Conservation (phyloP, 1,140 invertebrate genomes). For the Apis cerana region DNA sequence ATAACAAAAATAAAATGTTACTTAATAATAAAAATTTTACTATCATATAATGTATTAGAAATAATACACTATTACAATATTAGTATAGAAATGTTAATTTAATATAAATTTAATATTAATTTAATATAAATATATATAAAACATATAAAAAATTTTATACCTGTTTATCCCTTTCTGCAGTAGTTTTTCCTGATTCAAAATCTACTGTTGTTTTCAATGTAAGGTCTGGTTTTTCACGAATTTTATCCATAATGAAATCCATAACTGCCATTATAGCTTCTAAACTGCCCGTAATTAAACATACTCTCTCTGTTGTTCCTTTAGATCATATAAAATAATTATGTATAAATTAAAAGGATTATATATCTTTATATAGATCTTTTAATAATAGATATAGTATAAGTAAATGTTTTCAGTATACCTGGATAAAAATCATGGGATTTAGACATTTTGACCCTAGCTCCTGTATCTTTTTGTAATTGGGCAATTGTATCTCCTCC, state of each 20-base stretch:
- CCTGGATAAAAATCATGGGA: slow-evolving; percentile 99
- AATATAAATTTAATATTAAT: too few species aligned
- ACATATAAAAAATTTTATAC: slow-evolving; percentile 60
- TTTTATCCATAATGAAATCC: slow-evolving; percentile 99
- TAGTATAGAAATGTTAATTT: too few species aligned
- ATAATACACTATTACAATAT: too few species aligned
- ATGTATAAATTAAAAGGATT: background rate
- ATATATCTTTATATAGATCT: background rate
- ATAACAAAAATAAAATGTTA: background rate
- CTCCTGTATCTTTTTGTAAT: slow-evolving; percentile 96
- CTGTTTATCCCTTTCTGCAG: slow-evolving; percentile 91
- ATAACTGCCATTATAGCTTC: slow-evolving; percentile 96
- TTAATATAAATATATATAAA: background rate
- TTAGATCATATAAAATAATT: slow-evolving; percentile 59
- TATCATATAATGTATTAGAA: background rate
- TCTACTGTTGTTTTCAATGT: slow-evolving; percentile 88
- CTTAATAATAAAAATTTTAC: background rate
- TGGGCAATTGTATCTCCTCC: slow-evolving; percentile 98
- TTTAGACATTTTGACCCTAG: slow-evolving; percentile 99
- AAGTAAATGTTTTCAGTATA: slow-evolving; percentile 73
- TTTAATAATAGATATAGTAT: background rate
- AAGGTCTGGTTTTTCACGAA: slow-evolving; percentile 97
- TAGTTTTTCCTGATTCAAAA: slow-evolving; percentile 86
- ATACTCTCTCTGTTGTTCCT: slow-evolving; percentile 98
- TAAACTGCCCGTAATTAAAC: slow-evolving; percentile 96